Evolutionary conservation across 1,140 invertebrate species (phyloP), one percentile per base, ranked within the genome.

Genomic region (Apis dorsata): DNA sequence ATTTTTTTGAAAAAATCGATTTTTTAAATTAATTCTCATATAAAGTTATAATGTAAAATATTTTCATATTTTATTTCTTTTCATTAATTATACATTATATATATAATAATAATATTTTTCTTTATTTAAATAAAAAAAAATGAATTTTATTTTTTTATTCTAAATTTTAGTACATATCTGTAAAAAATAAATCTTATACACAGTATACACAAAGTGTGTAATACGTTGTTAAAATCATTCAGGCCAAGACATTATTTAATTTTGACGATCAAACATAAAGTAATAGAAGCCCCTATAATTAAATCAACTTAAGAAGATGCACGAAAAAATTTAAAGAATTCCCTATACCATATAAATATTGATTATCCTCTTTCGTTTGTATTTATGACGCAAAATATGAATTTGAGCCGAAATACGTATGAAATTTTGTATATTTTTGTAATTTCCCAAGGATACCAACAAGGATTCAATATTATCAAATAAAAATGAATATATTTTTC

Each of bases 221-320:
- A 81, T 72, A 17, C 17, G n/a, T n/a, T n/a, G 1, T 21, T 17
- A 19, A 75, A 65, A 13, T 51, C 69, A 71, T 51, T 19, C 10
- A 57, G 69, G 10, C 70, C 81, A 71, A 83, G 81, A 75, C 28
- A 68, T 44, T 76, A 69, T 83, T 79, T 79, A 70, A 83, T 83
- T 63, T 83, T 49, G 59, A n/a, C 59, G 66, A 79, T 70, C 66
- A 79, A 71, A 71, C 81, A 78, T 24, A 17, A 24, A 17, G 15
- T 13, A 21, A 13, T 21, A 44, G 13, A 70, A 51, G 24, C 12
- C 74, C 49, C 21, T 68, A 63, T 57, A 82, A 83, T 83, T 71
- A 71, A 83, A 83, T 77, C 57, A 55, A 12, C n/a, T 21, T 24
- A 34, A 15, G 28, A 24, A 62, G 55, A 19, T 63, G 59, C 51